Conservation (phyloP, 2,113 vertebrate genomes). For the Romanogobio albipinnatus region DNA sequence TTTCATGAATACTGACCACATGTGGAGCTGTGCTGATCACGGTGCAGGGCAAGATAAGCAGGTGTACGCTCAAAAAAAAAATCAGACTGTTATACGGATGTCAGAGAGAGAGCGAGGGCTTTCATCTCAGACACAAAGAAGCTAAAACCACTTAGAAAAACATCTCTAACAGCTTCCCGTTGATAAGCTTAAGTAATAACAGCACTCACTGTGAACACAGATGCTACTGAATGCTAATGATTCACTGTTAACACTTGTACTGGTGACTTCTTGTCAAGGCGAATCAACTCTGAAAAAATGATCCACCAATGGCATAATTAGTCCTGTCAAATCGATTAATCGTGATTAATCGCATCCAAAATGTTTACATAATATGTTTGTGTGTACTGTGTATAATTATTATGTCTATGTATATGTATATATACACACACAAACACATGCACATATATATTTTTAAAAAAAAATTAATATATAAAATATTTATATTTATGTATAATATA, state of each 20-base stretch:
- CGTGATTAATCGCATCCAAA: too few species aligned
- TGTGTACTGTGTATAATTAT: too few species aligned
- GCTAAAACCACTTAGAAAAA: conserved; percentile 48
- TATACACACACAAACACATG: too few species aligned
- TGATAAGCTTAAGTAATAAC: conserved; percentile 46
- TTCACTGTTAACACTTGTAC: conserved; percentile 20
- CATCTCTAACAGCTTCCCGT: conserved; percentile 27
- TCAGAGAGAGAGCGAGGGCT: conserved; percentile 51
- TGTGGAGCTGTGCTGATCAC: not conserved
- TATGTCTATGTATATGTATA: too few species aligned
- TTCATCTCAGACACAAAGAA: conserved; percentile 65
- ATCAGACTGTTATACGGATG: conserved; percentile 29
- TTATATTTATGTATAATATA: too few species aligned
- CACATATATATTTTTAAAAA: too few species aligned
- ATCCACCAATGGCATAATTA: not conserved
- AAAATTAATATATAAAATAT: too few species aligned
- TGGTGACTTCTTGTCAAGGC: conserved; percentile 9
- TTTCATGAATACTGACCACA: conserved; percentile 40
- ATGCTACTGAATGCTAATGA: conserved; percentile 44
- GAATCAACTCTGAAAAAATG: conserved; percentile 15
- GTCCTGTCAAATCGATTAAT: too few species aligned
- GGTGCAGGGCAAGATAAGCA: conserved; percentile 44
- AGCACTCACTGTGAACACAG: conserved; percentile 27
- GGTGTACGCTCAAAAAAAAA: conserved; percentile 25
- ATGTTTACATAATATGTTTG: too few species aligned